phyloP scores from a whole-genome alignment of 2,888 invertebrate genomes.

The Globia sparganii region DNA sequence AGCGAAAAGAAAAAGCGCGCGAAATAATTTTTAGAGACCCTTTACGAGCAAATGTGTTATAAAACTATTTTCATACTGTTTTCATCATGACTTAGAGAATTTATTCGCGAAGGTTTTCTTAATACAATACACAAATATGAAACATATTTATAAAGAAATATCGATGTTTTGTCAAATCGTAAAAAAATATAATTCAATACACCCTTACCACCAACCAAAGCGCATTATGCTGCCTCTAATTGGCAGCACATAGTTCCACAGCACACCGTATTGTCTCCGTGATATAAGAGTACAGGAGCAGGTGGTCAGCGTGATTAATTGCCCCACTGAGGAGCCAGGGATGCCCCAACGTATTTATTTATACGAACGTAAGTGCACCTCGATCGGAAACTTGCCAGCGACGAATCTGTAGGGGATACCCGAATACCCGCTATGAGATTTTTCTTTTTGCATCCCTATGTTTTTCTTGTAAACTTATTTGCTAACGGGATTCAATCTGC shows the following conservation, averaged over 20 bases:
- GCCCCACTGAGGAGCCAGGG: conserved; percentile 76
- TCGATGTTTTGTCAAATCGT: background rate
- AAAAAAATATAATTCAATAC: conserved; percentile 13
- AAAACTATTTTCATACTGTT: no score
- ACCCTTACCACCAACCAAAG: conserved; percentile 6
- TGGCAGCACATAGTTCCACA: conserved; percentile 58
- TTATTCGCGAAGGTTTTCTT: background rate
- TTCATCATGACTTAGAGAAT: background rate
- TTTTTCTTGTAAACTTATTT: conserved; percentile 64
- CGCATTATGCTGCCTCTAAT: conserved; percentile 63
- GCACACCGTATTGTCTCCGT: conserved; percentile 65
- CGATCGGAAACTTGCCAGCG: conserved; percentile 73
- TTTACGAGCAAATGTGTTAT: no score
- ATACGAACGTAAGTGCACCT: conserved; percentile 74
- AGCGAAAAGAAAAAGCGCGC: no score
- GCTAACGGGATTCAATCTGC: conserved; percentile 63
- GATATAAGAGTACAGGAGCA: conserved; percentile 81
- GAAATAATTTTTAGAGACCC: no score
- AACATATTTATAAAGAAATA: background rate
- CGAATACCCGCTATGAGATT: conserved; percentile 60
- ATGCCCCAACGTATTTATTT: conserved; percentile 81
- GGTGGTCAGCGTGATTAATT: conserved; percentile 86
- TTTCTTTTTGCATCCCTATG: conserved; percentile 67
- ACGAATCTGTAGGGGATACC: conserved; percentile 72
- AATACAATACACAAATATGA: background rate